phyloP scores from a whole-genome alignment of 2,797 vertebrate genomes.

The Picus viridis region DNA sequence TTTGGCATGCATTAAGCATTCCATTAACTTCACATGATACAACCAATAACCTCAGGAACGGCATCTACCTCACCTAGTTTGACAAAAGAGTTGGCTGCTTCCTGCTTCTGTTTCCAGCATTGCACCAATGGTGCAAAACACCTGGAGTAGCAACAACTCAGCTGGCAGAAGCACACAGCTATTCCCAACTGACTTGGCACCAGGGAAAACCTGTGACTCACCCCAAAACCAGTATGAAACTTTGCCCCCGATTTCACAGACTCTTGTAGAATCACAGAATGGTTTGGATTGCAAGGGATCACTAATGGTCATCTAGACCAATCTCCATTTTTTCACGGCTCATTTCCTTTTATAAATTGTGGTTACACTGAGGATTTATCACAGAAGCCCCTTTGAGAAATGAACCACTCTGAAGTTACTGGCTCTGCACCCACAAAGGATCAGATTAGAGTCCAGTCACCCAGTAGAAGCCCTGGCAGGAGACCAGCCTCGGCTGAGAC shows the following conservation, averaged over 20 bases:
- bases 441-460: neutral
- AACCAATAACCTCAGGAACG: conserved; percentile 11
- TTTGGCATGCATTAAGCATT: conserved; percentile 7
- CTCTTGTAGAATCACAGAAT: neutral
- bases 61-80: neutral
- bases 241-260: rapidly evolving
- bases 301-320: too few relatives aligned
- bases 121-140: neutral
- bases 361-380: rapidly evolving
- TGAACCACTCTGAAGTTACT: rapidly evolving
- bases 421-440: neutral
- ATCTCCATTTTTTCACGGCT: neutral
- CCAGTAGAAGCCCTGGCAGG: neutral
- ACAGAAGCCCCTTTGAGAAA: neutral
- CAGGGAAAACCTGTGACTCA: neutral
- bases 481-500: neutral
- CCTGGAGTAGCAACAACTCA: neutral
- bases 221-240: neutral
- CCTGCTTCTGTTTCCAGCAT: neutral
- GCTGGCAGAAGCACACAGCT: neutral
- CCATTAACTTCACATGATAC: conserved; percentile 5
- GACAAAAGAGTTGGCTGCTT: neutral
- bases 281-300: too few relatives aligned
- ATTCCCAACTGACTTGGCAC: neutral
- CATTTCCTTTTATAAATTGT: neutral